These are phyloP conservation scores for Babyrousa celebensis DNA, from an alignment of 2,797 vertebrate genomes.

Conservation along the genomic window DNA sequence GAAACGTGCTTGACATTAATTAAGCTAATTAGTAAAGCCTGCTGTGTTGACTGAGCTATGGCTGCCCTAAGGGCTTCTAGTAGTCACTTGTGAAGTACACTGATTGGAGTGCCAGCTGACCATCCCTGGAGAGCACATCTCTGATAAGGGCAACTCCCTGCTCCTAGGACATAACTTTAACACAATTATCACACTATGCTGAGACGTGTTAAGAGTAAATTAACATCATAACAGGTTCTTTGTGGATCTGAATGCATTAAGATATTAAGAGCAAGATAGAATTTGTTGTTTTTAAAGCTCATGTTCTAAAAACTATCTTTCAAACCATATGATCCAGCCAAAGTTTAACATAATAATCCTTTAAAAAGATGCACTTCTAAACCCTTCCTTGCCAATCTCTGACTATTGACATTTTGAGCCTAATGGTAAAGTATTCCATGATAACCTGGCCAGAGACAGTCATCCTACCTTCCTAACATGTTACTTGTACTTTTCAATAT, in stretches of 20 bases:
- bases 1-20: conserved; percentile 13
- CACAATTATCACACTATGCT: background rate
- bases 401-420: background rate
- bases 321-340: conserved; percentile 10
- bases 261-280: conserved; percentile 13
- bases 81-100: background rate
- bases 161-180: background rate
- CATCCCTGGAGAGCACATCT: background rate
- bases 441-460: background rate
- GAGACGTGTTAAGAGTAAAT: conserved; percentile 31
- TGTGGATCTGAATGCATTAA: background rate
- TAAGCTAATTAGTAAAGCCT: background rate
- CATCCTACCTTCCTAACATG: conserved; percentile 18
- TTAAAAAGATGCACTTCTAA: conserved; percentile 48
- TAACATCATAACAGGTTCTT: background rate
- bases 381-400: background rate
- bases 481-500: conserved; percentile 48
- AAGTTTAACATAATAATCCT: conserved; percentile 40
- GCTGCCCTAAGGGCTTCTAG: background rate
- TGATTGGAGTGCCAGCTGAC: background rate
- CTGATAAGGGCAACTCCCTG: background rate
- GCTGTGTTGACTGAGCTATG: background rate
- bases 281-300: conserved; percentile 35
- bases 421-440: background rate
- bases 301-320: conserved; percentile 39